Evolutionary conservation across 92 coral and sea anemone species (phyloP).

Genomic region (Parazoanthus swiftii): DNA sequence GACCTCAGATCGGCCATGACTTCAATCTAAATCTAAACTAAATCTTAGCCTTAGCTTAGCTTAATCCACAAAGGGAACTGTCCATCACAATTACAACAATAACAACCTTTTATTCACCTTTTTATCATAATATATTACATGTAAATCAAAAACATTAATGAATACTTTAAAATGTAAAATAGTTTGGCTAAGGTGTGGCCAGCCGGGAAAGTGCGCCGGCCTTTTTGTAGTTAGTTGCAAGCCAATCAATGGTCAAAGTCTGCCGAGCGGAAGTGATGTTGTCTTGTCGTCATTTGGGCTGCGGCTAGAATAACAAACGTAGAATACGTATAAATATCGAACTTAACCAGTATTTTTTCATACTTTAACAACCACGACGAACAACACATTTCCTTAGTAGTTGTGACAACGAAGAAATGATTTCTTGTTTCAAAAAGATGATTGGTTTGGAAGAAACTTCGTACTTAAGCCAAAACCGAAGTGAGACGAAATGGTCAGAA

Average conservation of each 20-base stretch:
- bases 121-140: no score
- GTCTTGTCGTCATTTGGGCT: background rate
- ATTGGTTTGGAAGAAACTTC: background rate
- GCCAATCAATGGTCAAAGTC: background rate
- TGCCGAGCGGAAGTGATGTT: background rate
- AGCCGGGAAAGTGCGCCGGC: background rate
- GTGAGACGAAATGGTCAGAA: background rate
- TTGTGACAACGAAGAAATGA: background rate
- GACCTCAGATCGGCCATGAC: no score
- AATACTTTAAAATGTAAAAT: no score
- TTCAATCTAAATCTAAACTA: no score
- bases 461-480: background rate
- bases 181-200: background rate
- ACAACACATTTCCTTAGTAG: background rate
- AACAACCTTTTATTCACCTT: no score
- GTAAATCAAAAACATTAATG: no score
- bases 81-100: no score
- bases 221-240: background rate
- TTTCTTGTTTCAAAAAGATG: background rate
- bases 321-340: no score
- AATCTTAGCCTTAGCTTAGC: no score
- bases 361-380: background rate
- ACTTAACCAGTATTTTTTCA: no score
- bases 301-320: background rate
- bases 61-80: no score